Percentiles rank a stretch among this genome's conserved stretches.
phyloP scores from a whole-genome alignment of 2,888 invertebrate species.

The Calameuta idolon region DNA sequence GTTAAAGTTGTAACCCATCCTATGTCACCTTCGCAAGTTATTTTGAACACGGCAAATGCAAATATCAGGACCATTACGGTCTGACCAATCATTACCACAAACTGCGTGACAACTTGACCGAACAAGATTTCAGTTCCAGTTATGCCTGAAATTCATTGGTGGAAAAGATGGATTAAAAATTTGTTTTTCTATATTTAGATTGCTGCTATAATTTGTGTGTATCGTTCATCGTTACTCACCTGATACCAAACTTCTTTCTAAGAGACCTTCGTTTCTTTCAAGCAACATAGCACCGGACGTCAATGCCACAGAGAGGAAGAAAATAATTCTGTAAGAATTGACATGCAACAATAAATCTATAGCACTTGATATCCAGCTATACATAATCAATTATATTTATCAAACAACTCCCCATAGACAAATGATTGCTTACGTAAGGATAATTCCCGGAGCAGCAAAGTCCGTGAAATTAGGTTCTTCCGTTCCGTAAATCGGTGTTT shows the following conservation, averaged over 20 bases:
- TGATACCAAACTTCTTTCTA: conserved; percentile 90
- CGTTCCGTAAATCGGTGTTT: conserved; percentile 81
- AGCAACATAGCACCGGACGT: conserved; percentile 92
- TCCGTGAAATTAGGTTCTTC: conserved; percentile 88
- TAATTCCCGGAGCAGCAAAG: conserved; percentile 94
- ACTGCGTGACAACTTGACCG: conserved; percentile 89
- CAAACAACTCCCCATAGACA: conserved; percentile 14
- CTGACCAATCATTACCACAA: conserved; percentile 88
- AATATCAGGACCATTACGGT: conserved; percentile 82
- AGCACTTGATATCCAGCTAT: neutral
- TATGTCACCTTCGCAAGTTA: conserved; percentile 83
- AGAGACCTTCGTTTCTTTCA: conserved; percentile 89
- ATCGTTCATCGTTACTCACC: conserved; percentile 68
- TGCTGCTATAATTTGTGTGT: neutral
- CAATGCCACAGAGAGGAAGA: conserved; percentile 92
- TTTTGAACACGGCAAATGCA: conserved; percentile 80
- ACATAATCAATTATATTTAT: conserved; percentile 1
- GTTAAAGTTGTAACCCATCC: conserved; percentile 81
- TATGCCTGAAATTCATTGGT: conserved; percentile 62
- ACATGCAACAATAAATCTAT: neutral
- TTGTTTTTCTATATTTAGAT: neutral
- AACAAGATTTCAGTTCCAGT: conserved; percentile 86
- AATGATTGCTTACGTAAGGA: conserved; percentile 78
- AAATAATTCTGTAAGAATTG: conserved; percentile 80
- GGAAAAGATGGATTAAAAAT: neutral